Evolutionary conservation across 2,888 invertebrate genomes (phyloP), one percentile per base, ranked within the genome.

Genomic region (Apeira syringaria): DNA sequence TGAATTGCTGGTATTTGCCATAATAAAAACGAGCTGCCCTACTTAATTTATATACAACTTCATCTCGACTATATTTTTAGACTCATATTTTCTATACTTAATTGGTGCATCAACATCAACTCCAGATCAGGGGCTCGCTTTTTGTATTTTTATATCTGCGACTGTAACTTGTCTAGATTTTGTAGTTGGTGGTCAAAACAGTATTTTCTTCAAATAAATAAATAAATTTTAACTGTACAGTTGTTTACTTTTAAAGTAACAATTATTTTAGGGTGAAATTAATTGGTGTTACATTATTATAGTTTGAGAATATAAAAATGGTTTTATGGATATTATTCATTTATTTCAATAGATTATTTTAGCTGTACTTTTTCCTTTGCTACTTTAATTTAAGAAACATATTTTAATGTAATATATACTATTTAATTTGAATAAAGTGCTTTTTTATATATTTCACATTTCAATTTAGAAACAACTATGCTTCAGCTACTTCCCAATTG

Each of bases 371-470:
- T 81, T 86, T 76, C 72, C 73, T 85, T 86, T 83, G 86, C 87
- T 84, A 84, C 79, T 79, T 84, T 85, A 80, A 85, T 85, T 20
- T 88, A 84, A 87, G 85, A 80, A 80, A 80, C 82, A 75, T 87
- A 84, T 87, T 85, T 86, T 86, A 88, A 80, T 88, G 88, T 89
- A 88, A 88, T 86, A 87, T 88, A 88, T 80, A 75, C 71, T 80
- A 87, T 88, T 86, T 89, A 87, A 88, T 88, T 89, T 87, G 83
- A 89, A 86, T 89, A 88, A 89, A 76, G 76, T 83, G 89, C 88
- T 89, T 89, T 89, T 89, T 79, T 85, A 79, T 64, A 74, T 63
- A 53, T 46, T 3, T 15, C 4, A 15, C 15, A 15, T 15, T 15
- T 15, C 15, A 15, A 15, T 15, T 3, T 15, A n/a, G n/a, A n/a